A percentile compares a stretch with the other conserved stretches of the same genome.
phyloP scores from a whole-genome alignment of 2,888 invertebrate species.

The Morinoia aosen region DNA sequence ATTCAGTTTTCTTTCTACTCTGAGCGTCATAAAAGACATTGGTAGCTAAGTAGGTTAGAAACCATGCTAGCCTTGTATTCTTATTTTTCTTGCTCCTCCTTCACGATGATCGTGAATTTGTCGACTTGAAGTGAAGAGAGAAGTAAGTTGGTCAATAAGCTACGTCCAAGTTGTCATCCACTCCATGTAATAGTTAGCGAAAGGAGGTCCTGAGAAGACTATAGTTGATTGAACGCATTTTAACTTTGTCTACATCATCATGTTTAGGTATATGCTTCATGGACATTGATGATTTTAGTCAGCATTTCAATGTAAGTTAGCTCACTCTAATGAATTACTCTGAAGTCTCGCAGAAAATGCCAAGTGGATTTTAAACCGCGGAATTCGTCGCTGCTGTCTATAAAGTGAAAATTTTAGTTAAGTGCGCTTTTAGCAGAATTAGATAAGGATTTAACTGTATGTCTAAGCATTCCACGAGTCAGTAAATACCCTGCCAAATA shows the following conservation, averaged over 20 bases:
- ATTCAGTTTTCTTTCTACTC: not conserved
- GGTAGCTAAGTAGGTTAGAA: not conserved
- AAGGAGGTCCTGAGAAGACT: too few species aligned
- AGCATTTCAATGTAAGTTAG: too few species aligned
- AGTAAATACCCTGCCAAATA: not conserved
- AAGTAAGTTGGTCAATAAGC: too few species aligned
- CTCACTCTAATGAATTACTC: too few species aligned
- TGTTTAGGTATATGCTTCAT: too few species aligned
- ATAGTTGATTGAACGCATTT: too few species aligned
- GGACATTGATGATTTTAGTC: too few species aligned
- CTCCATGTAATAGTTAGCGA: too few species aligned
- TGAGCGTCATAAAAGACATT: not conserved
- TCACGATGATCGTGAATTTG: not conserved
- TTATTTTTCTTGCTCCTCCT: not conserved
- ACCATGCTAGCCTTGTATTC: not conserved
- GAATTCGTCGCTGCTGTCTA: not conserved
- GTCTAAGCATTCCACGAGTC: not conserved
- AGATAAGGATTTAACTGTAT: not conserved
- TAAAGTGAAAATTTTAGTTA: not conserved
- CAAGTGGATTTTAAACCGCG: not conserved
- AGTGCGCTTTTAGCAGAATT: not conserved
- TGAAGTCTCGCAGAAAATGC: too few species aligned
- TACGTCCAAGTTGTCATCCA: too few species aligned
- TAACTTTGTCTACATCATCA: too few species aligned
- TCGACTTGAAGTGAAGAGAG: not conserved